Evolutionary conservation across 2,797 vertebrate genomes (phyloP), one percentile per base, ranked within the genome.

Genomic region (Fistularia commersonii): DNA sequence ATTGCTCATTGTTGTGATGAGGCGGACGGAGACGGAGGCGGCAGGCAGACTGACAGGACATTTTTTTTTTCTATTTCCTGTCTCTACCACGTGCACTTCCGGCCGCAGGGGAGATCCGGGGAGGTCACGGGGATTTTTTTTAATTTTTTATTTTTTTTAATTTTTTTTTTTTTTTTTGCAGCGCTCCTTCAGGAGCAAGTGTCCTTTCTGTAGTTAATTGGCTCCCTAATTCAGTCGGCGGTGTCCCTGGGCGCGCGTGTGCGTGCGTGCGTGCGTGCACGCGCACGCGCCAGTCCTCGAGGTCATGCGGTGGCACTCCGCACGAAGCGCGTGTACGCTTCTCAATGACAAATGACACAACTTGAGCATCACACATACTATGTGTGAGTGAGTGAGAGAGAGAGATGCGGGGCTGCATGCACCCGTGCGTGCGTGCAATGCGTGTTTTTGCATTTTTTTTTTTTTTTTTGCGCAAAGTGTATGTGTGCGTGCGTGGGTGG

Each of bases 91-190:
- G 66, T 39, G 51, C 67, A 81, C 80, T 83, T 69, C 72, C 72
- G 75, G 78, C 75, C 74, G 80, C 77, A 54, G 48, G 72, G 64
- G 68, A 69, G 76, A 14, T 35, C 3, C 66, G 79, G 84, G 41
- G 81, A 87, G 85, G 85, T 87, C 87, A 82, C 53, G 14, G 60
- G 68, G 74, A 77, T 79, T 73, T 72, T n/a, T n/a, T n/a, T n/a
- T n/a, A n/a, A n/a, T n/a, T n/a, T n/a, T n/a, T n/a, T n/a, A n/a
- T n/a, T n/a, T n/a, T n/a, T n/a, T n/a, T n/a, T n/a, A n/a, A n/a
- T n/a, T n/a, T n/a, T n/a, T n/a, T n/a, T n/a, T n/a, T n/a, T n/a
- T n/a, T n/a, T n/a, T n/a, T n/a, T 79, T 74, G 60, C 33, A 75
- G 76, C 23, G 54, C 60, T 77, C 74, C 82, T 72, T 63, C 60